Base-by-base conservation (phyloP, 2,113 vertebrate species). In the Calyptommatus sinebrachiatus region DNA sequence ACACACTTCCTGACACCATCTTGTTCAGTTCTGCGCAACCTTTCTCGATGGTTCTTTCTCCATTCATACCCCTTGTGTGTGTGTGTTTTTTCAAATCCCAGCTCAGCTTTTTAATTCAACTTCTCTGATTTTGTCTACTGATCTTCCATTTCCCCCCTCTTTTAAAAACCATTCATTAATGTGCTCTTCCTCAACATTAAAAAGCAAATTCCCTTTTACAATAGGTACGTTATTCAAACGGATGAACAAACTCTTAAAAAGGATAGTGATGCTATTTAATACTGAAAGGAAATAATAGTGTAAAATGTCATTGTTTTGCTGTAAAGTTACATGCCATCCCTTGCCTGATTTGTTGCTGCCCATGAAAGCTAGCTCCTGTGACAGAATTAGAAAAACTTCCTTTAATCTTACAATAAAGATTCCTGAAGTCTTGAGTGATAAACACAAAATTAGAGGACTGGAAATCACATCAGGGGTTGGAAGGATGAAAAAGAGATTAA, bases 371-470 rank as follows among this genome's bases (percentile, higher is more conserved):
- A 50, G 48, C 31, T 50, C 18, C 26, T 68, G 7, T 57, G 14
- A 66, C 50, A 41, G 12, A 11, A 67, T 69, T 78, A 41, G 50
- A 41, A 68, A 41, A 60, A 35, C 63, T 81, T 75, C 74, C 69
- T 81, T 68, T 73, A 80, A 80, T 31, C 78, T 62, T 53, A 53
- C 69, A 29, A n/a, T 46, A 61, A 75, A 75, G n/a, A 26, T 67
- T 31, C 50, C 12, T 68, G 22, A 28, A 20, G 31, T 11, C 35
- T 69, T 61, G 72, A 61, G 53, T 70, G 65, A 62, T 65, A 31
- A 75, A 53, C 74, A 74, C n/a, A 22, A 46, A 62, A n/a, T 48
- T 65, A 75, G 24, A 46, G 29, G 48, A 41, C 45, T 29, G 41
- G 24, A 69, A 45, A 71, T 80, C 31, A 26, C 3, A 6, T 20